phyloP scores from a whole-genome alignment of 2,797 vertebrate genomes.

The Galaxias olidus region DNA sequence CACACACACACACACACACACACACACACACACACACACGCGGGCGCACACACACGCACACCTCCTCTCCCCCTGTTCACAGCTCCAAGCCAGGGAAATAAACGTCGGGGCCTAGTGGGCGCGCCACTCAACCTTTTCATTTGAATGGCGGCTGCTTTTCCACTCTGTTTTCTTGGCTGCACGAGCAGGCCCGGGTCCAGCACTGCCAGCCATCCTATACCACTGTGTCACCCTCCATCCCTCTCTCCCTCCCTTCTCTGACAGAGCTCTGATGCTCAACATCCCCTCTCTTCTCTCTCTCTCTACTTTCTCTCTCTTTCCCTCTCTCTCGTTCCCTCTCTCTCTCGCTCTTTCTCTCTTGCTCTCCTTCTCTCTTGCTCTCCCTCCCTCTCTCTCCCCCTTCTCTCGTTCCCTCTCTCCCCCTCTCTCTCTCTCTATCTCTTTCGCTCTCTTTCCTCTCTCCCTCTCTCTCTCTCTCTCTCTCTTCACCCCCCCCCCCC shows the following conservation, averaged over 20 bases:
- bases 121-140: constrained; percentile 75
- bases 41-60: constrained; percentile 42
- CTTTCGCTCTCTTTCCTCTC: background rate
- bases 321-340: constrained; percentile 63
- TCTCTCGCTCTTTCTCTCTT: background rate
- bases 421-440: background rate
- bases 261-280: constrained; percentile 48
- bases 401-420: too few species aligned
- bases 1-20: constrained; percentile 2
- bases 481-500: too few species aligned
- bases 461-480: constrained; percentile 41
- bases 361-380: background rate
- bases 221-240: constrained; percentile 72
- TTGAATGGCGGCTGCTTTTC: constrained; percentile 73
- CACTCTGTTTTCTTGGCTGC: constrained; percentile 74
- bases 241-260: constrained; percentile 42
- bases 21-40: constrained; percentile 9
- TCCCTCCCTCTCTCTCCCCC: background rate
- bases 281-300: constrained; percentile 1
- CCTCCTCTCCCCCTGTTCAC: background rate
- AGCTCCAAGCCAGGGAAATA: constrained; percentile 42
- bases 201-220: constrained; percentile 71
- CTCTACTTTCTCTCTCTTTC: constrained; percentile 52
- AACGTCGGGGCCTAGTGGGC: constrained; percentile 62
- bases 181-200: constrained; percentile 67